These are phyloP conservation scores for Lamellibrachia satsuma DNA, from an alignment of 2,888 invertebrate genomes.

Conservation along the genomic window DNA sequence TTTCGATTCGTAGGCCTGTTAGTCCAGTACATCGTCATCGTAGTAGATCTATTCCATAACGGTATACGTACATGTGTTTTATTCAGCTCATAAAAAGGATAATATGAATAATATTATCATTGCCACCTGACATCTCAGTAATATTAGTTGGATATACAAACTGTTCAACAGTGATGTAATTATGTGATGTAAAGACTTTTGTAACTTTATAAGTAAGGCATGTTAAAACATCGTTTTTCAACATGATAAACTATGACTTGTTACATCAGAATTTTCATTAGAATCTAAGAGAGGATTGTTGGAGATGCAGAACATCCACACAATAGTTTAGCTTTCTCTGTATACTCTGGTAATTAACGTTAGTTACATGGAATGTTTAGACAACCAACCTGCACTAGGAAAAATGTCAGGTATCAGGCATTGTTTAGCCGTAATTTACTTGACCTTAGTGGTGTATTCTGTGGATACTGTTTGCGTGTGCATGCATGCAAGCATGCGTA, in stretches of 20 bases:
- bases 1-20: too few relatives aligned
- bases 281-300: not conserved
- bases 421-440: not conserved
- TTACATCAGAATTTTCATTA: not conserved
- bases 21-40: too few relatives aligned
- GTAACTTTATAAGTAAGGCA: not conserved
- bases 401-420: not conserved
- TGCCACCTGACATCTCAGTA: not conserved
- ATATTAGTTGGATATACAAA: not conserved
- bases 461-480: not conserved
- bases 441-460: not conserved
- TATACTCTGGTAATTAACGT: not conserved
- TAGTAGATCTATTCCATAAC: too few relatives aligned
- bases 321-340: not conserved
- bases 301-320: not conserved
- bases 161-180: not conserved
- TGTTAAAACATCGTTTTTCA: not conserved
- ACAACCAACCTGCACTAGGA: not conserved
- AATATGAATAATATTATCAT: not conserved
- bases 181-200: not conserved
- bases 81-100: not conserved
- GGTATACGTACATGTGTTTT: too few relatives aligned
- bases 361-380: not conserved
- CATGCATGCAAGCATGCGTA: not conserved
- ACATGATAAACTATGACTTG: not conserved